Evolutionary conservation across 2,113 vertebrate genomes (phyloP), one percentile per base, ranked within the genome.

Genomic region (Ctenomys sociabilis): DNA sequence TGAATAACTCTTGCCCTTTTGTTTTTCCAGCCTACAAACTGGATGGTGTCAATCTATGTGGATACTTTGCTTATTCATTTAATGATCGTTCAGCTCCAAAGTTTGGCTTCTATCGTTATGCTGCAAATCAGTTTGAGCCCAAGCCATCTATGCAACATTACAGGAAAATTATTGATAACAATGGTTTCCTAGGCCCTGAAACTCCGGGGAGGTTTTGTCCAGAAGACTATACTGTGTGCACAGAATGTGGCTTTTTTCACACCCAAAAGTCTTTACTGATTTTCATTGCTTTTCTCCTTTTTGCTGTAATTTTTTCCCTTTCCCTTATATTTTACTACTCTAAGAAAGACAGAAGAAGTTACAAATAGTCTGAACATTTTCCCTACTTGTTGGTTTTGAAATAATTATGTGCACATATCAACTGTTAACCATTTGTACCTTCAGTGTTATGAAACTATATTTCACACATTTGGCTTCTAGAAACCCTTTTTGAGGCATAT

Each of bases 51-150:
- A 99, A 99, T 97, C 98, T 99, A 72, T 98, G 98, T 94, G 99
- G 99, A n/a, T 99, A 99, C 98, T 99, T 99, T 94, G 98, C 99
- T 5, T 99, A 99, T 95, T 99, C 99, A 13, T 99, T 99, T 93
- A 99, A 97, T 14, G 99, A 99, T 97, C 99, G 98, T 81, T 98
- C 98, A 8, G 99, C 99, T 98, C 99, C 99, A 0, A 98, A 98
- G 64, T 99, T 99, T 5, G 99, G 99, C 63, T 96, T 99, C 95
- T 99, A 99, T 89, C 98, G 99, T 96, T 99, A 99, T 0, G 81
- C 98, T 52, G 99, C 99, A 8, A 98, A 99, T n/a, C 99, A 98
- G 3, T 98, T 98, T 0, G 98, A 99, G 93, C 90, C 98, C 88
- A 99, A 99, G 97, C 98, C 98, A 3, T 99, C 99, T 0, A 96